Conservation (phyloP, 1,140 invertebrate genomes). For the Drosophila rhopaloa region DNA sequence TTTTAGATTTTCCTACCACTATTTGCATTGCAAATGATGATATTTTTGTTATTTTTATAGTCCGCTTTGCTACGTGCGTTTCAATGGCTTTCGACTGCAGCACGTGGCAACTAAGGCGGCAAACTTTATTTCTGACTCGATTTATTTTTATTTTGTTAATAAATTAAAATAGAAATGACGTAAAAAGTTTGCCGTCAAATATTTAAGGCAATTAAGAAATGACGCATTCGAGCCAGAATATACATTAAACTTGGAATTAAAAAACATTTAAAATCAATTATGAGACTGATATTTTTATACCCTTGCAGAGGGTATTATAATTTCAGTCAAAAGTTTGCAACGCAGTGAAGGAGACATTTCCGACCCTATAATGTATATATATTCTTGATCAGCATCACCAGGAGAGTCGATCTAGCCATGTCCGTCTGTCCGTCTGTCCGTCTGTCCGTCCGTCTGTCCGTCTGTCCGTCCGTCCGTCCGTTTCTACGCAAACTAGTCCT, state of each 20-base stretch:
- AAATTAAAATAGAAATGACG: slow-evolving; percentile 41
- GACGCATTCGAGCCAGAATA: not conserved
- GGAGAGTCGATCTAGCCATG: no score
- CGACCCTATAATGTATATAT: no score
- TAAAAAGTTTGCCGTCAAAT: slow-evolving; percentile 31
- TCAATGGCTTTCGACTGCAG: slow-evolving; percentile 39
- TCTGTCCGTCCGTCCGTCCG: no score
- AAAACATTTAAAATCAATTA: not conserved
- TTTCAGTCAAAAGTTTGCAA: no score
- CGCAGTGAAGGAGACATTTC: no score
- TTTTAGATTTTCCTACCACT: slow-evolving; percentile 18
- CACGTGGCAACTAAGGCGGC: slow-evolving; percentile 35
- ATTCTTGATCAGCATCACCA: no score
- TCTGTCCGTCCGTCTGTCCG: no score
- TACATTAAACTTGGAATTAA: not conserved
- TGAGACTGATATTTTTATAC: no score
- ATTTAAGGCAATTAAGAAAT: not conserved
- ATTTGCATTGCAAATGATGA: slow-evolving; percentile 3
- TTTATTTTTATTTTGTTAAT: slow-evolving; percentile 17
- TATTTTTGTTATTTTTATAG: slow-evolving; percentile 13
- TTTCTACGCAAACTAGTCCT: no score
- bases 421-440: no score
- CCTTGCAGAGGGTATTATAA: no score
- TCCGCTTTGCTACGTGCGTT: slow-evolving; percentile 62
- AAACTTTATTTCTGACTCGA: slow-evolving; percentile 8